phyloP scores from a whole-genome alignment of 2,113 vertebrate genomes.

The Aix galericulata region DNA sequence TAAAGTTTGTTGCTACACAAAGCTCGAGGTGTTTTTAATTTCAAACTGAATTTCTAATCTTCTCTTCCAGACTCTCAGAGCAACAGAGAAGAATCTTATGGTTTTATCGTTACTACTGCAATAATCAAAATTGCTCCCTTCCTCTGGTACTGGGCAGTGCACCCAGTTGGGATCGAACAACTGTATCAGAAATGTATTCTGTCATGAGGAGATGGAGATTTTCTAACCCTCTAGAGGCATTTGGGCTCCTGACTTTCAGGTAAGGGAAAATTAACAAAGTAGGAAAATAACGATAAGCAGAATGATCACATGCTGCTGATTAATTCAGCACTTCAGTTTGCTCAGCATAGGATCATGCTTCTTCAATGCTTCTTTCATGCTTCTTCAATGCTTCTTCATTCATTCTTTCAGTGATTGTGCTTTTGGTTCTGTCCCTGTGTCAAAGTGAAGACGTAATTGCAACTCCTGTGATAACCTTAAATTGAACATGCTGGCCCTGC shows the following conservation, averaged over 20 bases:
- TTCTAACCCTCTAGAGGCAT: constrained; percentile 78
- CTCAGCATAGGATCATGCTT: background rate
- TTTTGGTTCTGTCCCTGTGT: background rate
- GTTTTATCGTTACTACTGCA: constrained; percentile 79
- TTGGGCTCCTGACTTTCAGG: constrained; percentile 85
- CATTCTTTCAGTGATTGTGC: background rate
- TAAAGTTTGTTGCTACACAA: constrained; percentile 36
- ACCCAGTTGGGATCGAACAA: constrained; percentile 76
- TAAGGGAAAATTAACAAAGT: constrained; percentile 28
- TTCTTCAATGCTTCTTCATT: too few relatives aligned
- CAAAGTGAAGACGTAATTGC: background rate
- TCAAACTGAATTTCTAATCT: constrained; percentile 60
- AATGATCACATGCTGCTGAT: background rate
- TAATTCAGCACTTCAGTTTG: background rate
- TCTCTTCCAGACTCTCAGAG: constrained; percentile 79
- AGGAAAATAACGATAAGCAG: background rate
- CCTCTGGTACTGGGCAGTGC: constrained; percentile 83
- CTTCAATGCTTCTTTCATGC: too few relatives aligned
- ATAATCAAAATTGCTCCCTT: constrained; percentile 75
- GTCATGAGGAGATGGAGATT: constrained; percentile 80
- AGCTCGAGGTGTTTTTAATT: constrained; percentile 67
- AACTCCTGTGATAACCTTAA: background rate
- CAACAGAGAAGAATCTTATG: constrained; percentile 85
- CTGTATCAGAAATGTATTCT: constrained; percentile 79
- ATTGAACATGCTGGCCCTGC: background rate